Percentiles rank a stretch among this genome's conserved stretches.
Evolutionary conservation across 2,888 invertebrate genomes (phyloP).

Genomic region (Lithosia quadra): DNA sequence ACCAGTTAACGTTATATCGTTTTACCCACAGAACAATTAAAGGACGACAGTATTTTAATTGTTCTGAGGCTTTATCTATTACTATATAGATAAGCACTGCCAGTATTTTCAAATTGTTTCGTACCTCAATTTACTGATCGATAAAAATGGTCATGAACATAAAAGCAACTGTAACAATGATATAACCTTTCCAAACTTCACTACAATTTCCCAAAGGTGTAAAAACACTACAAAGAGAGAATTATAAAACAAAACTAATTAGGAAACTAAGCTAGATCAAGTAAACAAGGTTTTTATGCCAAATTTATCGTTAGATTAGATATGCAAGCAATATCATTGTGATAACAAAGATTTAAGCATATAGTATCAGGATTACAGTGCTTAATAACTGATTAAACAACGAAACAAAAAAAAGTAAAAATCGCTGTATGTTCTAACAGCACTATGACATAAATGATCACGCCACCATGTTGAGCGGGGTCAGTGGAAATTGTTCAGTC

Average conservation of each 20-base stretch:
- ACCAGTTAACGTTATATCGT: background rate
- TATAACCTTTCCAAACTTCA: background rate
- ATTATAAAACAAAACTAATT: background rate
- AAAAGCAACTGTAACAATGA: background rate
- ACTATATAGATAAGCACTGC: background rate
- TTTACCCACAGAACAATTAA: background rate
- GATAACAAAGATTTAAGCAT: constrained; percentile 4
- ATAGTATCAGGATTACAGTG: constrained; percentile 4
- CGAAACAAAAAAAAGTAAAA: constrained; percentile 10
- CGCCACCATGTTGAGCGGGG: constrained; percentile 57
- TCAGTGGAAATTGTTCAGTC: constrained; percentile 61
- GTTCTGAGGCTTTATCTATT: background rate
- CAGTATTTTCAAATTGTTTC: background rate
- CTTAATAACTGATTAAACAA: constrained; percentile 6
- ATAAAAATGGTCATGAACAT: background rate
- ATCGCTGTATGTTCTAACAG: constrained; percentile 27
- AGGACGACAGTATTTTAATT: background rate
- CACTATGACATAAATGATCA: constrained; percentile 60
- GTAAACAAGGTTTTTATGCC: constrained; percentile 2
- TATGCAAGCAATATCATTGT: constrained; percentile 21
- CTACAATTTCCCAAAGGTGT: background rate
- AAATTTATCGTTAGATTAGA: constrained; percentile 35
- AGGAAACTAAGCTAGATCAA: background rate
- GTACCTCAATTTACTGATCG: background rate
- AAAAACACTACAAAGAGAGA: background rate